Conservation (phyloP, 1,140 invertebrate genomes). For the Bombus picipes region DNA sequence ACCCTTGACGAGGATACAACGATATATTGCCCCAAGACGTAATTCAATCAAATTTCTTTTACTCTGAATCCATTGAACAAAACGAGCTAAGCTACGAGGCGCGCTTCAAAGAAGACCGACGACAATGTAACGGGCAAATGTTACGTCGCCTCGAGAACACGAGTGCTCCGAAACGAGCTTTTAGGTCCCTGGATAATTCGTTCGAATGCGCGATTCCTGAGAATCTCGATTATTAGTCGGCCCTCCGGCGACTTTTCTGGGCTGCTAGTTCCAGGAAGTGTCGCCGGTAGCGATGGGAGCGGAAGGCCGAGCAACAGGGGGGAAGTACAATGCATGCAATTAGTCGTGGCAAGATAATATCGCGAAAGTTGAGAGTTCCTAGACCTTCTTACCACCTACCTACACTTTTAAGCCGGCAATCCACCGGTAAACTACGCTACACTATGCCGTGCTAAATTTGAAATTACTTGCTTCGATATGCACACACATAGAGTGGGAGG, state of each 20-base stretch:
- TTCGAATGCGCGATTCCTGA: constrained; percentile 12
- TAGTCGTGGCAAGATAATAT: constrained; percentile 70
- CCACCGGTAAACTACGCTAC: no score
- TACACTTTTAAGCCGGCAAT: no score
- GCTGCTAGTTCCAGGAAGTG: constrained; percentile 40
- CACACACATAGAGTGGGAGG: background rate
- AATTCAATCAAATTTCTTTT: background rate
- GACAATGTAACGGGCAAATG: background rate
- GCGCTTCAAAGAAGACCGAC: background rate
- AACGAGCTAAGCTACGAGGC: background rate
- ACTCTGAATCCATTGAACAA: background rate
- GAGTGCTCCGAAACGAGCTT: background rate
- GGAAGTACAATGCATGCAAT: constrained; percentile 68
- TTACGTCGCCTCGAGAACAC: background rate
- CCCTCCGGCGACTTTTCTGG: background rate
- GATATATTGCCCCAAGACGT: no score
- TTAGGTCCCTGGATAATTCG: background rate
- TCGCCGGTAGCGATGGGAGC: constrained; percentile 2
- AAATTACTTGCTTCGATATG: background rate
- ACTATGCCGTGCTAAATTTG: no score
- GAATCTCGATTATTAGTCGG: background rate
- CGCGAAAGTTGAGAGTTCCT: constrained; percentile 41
- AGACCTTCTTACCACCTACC: background rate
- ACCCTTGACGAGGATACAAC: no score
- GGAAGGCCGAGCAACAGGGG: background rate